A percentile compares a stretch with the other conserved stretches of the same genome.
Conservation (phyloP, 1,140 invertebrate species). For the Ctenoplectra terminalis region DNA sequence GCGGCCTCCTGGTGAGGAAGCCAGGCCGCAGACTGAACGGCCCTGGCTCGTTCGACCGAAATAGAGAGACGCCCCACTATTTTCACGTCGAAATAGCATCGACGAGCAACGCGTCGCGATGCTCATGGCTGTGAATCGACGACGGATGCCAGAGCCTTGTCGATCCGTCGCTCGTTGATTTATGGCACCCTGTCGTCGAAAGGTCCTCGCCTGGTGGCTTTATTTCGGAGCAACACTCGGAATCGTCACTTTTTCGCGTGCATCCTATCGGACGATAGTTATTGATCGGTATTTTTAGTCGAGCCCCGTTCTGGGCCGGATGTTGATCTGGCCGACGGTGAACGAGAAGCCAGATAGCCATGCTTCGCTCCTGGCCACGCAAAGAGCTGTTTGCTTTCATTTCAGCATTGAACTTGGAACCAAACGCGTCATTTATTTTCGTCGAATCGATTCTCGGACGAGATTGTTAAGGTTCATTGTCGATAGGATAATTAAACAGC, state of each 20-base stretch:
- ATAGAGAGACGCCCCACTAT: conserved; percentile 77
- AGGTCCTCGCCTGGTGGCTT: background rate
- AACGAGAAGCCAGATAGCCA: background rate
- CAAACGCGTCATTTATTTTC: conserved; percentile 11
- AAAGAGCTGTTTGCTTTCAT: background rate
- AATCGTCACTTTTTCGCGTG: conserved; percentile 2
- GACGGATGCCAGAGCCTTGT: conserved; percentile 53
- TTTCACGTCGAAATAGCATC: conserved; percentile 64
- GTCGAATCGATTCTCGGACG: background rate
- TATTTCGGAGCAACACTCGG: background rate
- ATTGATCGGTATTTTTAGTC: conserved; percentile 38
- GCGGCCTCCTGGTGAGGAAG: conserved; percentile 72
- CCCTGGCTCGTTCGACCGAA: conserved; percentile 75
- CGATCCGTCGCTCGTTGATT: conserved; percentile 46
- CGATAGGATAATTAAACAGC: too few species aligned
- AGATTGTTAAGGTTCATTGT: background rate
- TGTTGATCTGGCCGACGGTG: background rate
- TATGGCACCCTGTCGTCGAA: conserved; percentile 28
- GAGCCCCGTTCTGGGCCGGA: conserved; percentile 5
- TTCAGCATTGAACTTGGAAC: conserved; percentile 32
- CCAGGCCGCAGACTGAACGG: conserved; percentile 76
- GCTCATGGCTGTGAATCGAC: conserved; percentile 31
- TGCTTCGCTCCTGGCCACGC: background rate
- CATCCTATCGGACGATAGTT: background rate
- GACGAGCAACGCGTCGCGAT: conserved; percentile 59